phyloP scores from a whole-genome alignment of 2,888 invertebrate species.

The Leptinotarsa juncta region DNA sequence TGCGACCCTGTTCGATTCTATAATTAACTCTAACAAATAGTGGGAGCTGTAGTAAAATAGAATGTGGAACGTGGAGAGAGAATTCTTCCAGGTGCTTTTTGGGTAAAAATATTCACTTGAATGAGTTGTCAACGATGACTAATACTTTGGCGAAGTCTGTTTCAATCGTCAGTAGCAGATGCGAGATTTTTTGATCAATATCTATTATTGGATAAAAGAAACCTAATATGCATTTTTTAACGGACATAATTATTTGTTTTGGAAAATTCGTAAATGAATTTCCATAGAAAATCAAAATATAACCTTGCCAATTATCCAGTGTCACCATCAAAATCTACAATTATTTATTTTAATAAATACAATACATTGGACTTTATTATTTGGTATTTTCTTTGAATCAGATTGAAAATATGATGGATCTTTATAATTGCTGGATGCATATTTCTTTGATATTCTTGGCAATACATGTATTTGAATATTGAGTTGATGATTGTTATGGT shows the following conservation, averaged over 20 bases:
- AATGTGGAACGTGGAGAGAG: conserved; percentile 48
- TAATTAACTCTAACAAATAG: conserved; percentile 34
- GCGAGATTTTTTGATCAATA: neutral
- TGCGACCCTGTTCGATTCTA: conserved; percentile 34
- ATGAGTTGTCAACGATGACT: conserved; percentile 27
- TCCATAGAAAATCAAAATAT: too few species aligned
- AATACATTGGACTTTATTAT: too few species aligned
- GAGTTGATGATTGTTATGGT: too few species aligned
- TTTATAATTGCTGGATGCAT: too few species aligned
- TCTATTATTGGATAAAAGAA: conserved; percentile 16
- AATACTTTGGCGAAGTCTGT: conserved; percentile 21
- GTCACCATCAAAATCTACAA: too few species aligned
- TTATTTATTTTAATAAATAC: too few species aligned
- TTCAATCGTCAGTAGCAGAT: neutral
- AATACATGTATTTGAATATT: too few species aligned
- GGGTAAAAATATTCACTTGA: conserved; percentile 45
- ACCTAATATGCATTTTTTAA: neutral
- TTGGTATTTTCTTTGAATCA: too few species aligned
- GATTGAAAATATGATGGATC: too few species aligned
- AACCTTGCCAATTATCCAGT: too few species aligned
- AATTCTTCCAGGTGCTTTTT: conserved; percentile 50
- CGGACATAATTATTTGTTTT: neutral
- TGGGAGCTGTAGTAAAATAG: conserved; percentile 44
- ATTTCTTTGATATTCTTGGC: too few species aligned
- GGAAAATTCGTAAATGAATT: too few species aligned